Percentiles rank a stretch among this genome's conserved stretches.
Evolutionary conservation across 2,888 invertebrate species (phyloP).

Genomic region (Malthinus flaveolus): DNA sequence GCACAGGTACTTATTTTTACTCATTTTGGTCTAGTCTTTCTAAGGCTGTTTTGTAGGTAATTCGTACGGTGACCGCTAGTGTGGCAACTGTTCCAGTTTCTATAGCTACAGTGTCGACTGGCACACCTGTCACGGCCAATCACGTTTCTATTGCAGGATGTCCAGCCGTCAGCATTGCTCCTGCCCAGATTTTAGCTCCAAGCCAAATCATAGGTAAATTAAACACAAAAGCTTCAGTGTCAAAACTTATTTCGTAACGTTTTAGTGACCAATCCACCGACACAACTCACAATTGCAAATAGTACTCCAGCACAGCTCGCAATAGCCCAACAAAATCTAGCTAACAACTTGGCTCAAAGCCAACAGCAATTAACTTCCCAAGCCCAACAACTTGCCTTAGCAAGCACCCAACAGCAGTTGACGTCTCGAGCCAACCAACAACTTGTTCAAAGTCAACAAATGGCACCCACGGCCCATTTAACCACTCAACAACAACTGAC

Average conservation of each 20-base stretch:
- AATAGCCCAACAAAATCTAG: slow-evolving; percentile 52
- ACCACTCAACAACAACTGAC: slow-evolving; percentile 48
- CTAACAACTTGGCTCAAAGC: slow-evolving; percentile 48
- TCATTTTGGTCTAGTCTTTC: background rate
- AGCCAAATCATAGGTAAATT: slow-evolving; percentile 52
- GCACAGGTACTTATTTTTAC: slow-evolving; percentile 42
- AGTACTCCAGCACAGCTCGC: slow-evolving; percentile 52
- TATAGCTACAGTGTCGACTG: slow-evolving; percentile 62
- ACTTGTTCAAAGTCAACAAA: slow-evolving; percentile 42
- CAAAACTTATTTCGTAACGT: no score
- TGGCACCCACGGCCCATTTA: slow-evolving; percentile 38
- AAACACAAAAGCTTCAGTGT: no score
- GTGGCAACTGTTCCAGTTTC: slow-evolving; percentile 65
- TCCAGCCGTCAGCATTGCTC: slow-evolving; percentile 65
- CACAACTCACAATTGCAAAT: slow-evolving; percentile 50
- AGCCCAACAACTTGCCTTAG: slow-evolving; percentile 48
- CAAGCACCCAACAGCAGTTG: slow-evolving; percentile 47
- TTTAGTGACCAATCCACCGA: slow-evolving; percentile 46
- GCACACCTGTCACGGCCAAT: slow-evolving; percentile 53
- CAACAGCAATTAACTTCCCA: slow-evolving; percentile 46
- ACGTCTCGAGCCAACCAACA: slow-evolving; percentile 41
- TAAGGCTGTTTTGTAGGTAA: slow-evolving; percentile 38
- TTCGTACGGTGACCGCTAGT: slow-evolving; percentile 62
- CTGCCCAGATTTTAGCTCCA: slow-evolving; percentile 56
- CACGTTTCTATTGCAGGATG: slow-evolving; percentile 61